Conservation (phyloP, 2,797 vertebrate genomes). For the Mallotus villosus region DNA sequence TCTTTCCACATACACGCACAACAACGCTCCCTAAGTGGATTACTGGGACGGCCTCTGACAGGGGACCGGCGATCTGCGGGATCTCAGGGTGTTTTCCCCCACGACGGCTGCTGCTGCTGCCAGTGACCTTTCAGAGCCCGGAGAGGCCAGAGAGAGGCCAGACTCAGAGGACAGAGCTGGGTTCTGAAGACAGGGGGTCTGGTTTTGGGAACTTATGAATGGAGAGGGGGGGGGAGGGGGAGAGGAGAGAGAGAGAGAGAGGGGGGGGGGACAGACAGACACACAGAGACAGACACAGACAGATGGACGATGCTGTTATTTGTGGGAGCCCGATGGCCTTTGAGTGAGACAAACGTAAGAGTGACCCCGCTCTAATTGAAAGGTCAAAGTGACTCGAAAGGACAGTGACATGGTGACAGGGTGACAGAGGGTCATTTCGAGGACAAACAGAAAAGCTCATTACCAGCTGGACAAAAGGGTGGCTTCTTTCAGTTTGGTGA, state of each 20-base stretch:
- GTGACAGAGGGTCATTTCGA: not conserved
- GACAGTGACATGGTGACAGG: not conserved
- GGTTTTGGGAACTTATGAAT: too few relatives aligned
- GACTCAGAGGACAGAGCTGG: not conserved
- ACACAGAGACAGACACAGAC: too few relatives aligned
- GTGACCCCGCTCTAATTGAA: not conserved
- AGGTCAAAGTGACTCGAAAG: not conserved
- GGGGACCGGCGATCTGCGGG: not conserved
- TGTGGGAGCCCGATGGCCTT: not conserved
- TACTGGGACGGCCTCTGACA: not conserved
- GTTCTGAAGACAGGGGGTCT: not conserved
- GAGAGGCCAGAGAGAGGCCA: not conserved
- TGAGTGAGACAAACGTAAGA: not conserved
- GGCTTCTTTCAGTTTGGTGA: not conserved
- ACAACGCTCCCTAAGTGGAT: too few relatives aligned
- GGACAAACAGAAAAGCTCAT: not conserved
- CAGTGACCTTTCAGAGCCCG: slow-evolving; percentile 6
- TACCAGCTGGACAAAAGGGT: not conserved
- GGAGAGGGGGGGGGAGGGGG: too few relatives aligned
- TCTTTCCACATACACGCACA: too few relatives aligned
- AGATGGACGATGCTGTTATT: not conserved
- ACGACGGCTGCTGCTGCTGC: not conserved
- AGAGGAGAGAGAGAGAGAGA: too few relatives aligned
- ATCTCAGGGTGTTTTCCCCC: not conserved
- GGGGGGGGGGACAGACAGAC: too few relatives aligned